Evolutionary conservation across 2,113 vertebrate genomes (phyloP), one percentile per base, ranked within the genome.

Genomic region (Bujurquina vittata): DNA sequence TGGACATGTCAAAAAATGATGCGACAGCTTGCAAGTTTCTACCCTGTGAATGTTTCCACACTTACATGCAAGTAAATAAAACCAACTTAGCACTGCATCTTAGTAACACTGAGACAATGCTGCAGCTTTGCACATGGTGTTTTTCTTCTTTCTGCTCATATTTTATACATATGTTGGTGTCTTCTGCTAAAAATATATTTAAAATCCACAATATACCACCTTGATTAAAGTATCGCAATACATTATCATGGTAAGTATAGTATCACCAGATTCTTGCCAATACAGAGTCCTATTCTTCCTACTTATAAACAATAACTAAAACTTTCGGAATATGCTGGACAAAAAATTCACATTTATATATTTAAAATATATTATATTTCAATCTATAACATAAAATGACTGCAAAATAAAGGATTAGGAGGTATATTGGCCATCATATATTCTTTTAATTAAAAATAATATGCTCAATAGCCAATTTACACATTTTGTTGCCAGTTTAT

Each of bases 1-100:
- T 55, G 60, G 79, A 80, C 63, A 55, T 69, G 86, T 77, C 79
- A 91, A 89, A 77, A 58, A 84, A 76, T 74, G 86, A 54, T 77
- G 52, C n/a, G 31, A 15, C 67, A 60, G 77, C 76, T 80, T 20
- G 78, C 31, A 80, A 54, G 80, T 83, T 85, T 67, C 80, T 72
- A 59, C 60, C 86, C 72, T 87, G 73, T 22, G 35, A 83, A 65
- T 33, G 81, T 75, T 90, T 86, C 87, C 14, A 74, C 37, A 58
- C 37, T 10, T 29, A 11, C 2, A 63, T 33, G 33, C 31, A 65
- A 76, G 18, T 10, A 35, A 49, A 20, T 18, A 4, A 11, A 75
- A 65, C 2, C 31, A 7, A 58, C 33, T 75, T 33, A 6, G 4
- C 26, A 2, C 5, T 61, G 23, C 37, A 11, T 61, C 67, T 59